These are phyloP conservation scores for Petrolisthes cinctipes DNA, from an alignment of 2,888 invertebrate species.

Conservation along the genomic window DNA sequence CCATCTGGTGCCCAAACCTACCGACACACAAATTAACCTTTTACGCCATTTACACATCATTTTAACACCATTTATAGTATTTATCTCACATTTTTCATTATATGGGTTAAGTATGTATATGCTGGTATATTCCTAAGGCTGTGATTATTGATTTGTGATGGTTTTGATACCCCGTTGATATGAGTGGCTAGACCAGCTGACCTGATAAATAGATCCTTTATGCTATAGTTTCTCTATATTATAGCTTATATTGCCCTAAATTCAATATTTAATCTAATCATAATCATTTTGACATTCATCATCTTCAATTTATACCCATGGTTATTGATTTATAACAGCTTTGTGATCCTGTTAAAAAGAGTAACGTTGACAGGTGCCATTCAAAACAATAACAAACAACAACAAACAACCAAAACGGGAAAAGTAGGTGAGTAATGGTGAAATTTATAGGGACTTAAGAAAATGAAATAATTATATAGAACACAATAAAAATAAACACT, in stretches of 20 bases:
- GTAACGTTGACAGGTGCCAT: neutral
- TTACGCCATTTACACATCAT: neutral
- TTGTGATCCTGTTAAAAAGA: neutral
- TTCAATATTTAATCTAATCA: too few relatives aligned
- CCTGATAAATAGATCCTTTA: neutral
- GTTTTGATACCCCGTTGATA: neutral
- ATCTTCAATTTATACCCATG: too few relatives aligned
- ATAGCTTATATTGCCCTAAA: too few relatives aligned
- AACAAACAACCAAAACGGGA: too few relatives aligned
- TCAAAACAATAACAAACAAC: neutral
- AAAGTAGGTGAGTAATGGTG: too few relatives aligned
- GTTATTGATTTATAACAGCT: neutral
- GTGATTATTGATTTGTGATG: neutral
- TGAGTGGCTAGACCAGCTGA: neutral
- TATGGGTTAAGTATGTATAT: neutral
- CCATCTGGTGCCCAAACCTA: neutral
- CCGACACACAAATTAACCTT: slow-evolving; percentile 13
- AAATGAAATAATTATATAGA: too few relatives aligned
- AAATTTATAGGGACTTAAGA: too few relatives aligned
- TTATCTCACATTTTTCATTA: neutral
- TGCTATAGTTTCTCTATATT: neutral
- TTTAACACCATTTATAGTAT: neutral
- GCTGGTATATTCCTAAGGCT: neutral
- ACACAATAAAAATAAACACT: too few relatives aligned
- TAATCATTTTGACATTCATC: too few relatives aligned